Conservation (phyloP, 2,888 invertebrate species). For the Dryobotodes eremita region DNA sequence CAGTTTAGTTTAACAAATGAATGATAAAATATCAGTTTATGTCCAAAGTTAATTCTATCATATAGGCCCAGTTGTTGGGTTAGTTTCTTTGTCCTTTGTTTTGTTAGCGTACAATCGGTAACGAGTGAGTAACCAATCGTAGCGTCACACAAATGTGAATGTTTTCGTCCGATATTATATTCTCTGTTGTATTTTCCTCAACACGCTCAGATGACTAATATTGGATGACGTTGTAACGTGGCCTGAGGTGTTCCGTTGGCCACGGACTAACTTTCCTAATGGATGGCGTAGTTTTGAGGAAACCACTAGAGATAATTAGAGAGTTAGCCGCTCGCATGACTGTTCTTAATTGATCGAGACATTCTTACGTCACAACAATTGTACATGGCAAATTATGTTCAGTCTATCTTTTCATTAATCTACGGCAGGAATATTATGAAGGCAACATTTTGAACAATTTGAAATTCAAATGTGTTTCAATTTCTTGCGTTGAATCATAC, state of each 20-base stretch:
- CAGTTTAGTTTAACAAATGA: not conserved
- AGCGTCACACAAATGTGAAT: conserved; percentile 64
- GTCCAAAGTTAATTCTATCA: not conserved
- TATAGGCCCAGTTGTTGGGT: conserved; percentile 2
- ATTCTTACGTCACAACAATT: conserved; percentile 73
- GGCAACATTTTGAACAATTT: conserved; percentile 66
- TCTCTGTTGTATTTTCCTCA: conserved; percentile 81
- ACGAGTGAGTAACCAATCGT: conserved; percentile 63
- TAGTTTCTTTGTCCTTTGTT: conserved; percentile 40
- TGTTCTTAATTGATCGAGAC: conserved; percentile 84
- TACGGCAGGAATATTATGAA: conserved; percentile 51
- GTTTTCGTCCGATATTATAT: conserved; percentile 66
- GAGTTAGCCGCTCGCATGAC: conserved; percentile 81
- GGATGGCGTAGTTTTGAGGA: conserved; percentile 84
- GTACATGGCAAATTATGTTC: conserved; percentile 56
- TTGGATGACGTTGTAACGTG: conserved; percentile 79
- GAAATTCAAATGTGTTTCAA: conserved; percentile 71
- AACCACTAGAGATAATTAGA: conserved; percentile 86
- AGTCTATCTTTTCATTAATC: conserved; percentile 60
- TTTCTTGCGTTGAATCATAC: conserved; percentile 67
- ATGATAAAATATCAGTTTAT: not conserved
- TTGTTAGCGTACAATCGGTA: conserved; percentile 27
- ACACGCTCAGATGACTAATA: conserved; percentile 81
- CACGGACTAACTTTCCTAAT: conserved; percentile 83
- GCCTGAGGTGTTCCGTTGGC: conserved; percentile 70